Conservation (phyloP, 2,113 vertebrate genomes). For the Leuciscus idus region DNA sequence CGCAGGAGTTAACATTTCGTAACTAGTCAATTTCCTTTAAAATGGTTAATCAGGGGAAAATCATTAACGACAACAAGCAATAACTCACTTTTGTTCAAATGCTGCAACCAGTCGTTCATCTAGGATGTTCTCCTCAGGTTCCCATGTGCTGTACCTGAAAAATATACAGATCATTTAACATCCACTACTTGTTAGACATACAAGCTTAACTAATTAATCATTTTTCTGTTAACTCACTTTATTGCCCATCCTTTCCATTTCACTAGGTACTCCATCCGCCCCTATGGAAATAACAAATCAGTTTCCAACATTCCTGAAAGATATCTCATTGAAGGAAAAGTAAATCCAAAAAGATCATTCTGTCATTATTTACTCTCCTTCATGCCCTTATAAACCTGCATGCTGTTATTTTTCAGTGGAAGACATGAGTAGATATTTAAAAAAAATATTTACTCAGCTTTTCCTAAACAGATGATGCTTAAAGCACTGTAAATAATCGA, state of each 20-base stretch:
- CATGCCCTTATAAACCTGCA: neutral
- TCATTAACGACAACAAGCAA: neutral
- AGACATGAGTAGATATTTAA: neutral
- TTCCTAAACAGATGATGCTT: neutral
- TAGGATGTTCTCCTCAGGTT: conserved; percentile 97
- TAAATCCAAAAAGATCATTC: neutral
- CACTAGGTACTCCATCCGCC: conserved; percentile 90
- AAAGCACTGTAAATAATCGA: neutral
- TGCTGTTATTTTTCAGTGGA: neutral
- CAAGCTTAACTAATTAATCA: neutral
- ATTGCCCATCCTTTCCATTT: conserved; percentile 99
- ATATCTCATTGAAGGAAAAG: neutral
- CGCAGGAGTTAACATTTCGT: neutral
- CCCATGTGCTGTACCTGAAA: conserved; percentile 95
- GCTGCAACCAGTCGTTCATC: conserved; percentile 93
- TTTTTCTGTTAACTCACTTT: conserved; percentile 83
- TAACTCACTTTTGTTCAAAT: conserved; percentile 95
- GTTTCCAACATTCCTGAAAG: neutral
- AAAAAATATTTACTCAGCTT: neutral
- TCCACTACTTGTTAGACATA: neutral
- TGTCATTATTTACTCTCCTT: neutral
- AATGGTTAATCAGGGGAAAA: neutral
- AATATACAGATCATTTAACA: neutral
- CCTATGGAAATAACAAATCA: conserved; percentile 69
- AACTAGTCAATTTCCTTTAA: neutral